These are phyloP conservation scores for Drosophila parabipectinata DNA, from an alignment of 1,140 invertebrate genomes.

Conservation along the genomic window DNA sequence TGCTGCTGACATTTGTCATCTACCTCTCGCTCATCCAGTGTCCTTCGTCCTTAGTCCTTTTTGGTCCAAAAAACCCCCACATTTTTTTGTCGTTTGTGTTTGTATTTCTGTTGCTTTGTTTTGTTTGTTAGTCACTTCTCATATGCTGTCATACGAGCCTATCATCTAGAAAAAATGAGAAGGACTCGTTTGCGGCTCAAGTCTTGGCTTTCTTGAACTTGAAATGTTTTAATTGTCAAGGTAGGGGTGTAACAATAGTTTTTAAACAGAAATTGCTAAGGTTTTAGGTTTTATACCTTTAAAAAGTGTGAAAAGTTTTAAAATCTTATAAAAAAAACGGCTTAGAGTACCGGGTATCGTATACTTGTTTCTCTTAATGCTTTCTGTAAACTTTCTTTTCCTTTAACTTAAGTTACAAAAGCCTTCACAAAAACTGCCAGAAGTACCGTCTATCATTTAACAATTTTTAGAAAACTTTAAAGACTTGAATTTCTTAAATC, in stretches of 20 bases:
- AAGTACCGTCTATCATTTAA: no score
- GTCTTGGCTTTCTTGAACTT: background rate
- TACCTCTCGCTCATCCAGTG: conserved; percentile 1
- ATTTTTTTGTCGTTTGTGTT: background rate
- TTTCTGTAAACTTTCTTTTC: no score
- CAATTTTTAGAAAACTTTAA: no score
- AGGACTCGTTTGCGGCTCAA: background rate
- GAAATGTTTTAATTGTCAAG: conserved; percentile 1
- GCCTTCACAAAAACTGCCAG: no score
- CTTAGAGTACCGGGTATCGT: background rate
- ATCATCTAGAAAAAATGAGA: background rate
- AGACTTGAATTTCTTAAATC: no score
- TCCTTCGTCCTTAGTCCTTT: conserved; percentile 3
- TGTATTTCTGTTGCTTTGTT: conserved; percentile 1
- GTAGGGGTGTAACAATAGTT: background rate
- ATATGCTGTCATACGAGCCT: conserved; percentile 5
- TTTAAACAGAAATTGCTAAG: background rate
- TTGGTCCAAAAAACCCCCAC: conserved; percentile 1
- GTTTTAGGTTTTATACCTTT: no score
- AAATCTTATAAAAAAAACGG: no score
- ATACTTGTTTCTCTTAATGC: no score
- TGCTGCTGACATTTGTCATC: conserved; percentile 71
- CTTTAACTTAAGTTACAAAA: no score
- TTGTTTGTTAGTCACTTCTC: background rate
- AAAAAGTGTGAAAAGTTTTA: no score